phyloP scores from a whole-genome alignment of 2,113 vertebrate genomes.

The Orientallactaga bullata region DNA sequence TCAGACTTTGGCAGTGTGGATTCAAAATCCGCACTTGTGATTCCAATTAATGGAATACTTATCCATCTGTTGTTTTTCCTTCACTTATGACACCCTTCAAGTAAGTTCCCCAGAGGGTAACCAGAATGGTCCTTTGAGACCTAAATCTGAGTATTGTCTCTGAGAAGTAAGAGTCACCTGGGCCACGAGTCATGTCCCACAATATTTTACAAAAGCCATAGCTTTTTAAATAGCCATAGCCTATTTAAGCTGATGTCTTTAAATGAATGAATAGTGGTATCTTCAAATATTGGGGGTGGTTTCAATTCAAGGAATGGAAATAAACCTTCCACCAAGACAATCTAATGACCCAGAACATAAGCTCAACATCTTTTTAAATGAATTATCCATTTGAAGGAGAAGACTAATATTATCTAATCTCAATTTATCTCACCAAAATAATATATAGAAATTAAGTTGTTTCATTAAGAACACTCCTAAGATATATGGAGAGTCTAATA shows the following conservation, averaged over 20 bases:
- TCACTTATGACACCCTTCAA: neutral
- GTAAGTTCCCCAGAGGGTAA: neutral
- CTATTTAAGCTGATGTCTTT: neutral
- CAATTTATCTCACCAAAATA: constrained; percentile 22
- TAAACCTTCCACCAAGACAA: neutral
- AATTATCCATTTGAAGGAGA: constrained; percentile 6
- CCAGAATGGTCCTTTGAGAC: neutral
- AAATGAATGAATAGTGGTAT: neutral
- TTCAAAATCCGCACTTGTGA: neutral
- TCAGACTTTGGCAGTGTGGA: neutral
- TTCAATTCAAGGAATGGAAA: constrained; percentile 1
- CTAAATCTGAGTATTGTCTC: neutral
- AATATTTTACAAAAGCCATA: neutral
- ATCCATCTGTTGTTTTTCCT: neutral
- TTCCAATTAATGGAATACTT: neutral
- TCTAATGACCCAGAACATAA: neutral
- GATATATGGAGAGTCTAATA: neutral
- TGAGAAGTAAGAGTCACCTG: neutral
- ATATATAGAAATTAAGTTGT: neutral
- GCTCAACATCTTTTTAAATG: neutral
- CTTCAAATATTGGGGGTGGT: neutral
- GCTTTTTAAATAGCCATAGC: too few relatives aligned
- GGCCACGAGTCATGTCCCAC: neutral
- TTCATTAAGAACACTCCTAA: neutral
- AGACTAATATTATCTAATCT: neutral